Base-by-base conservation (phyloP, 2,797 vertebrate species). In the Odontamblyopus rebecca region DNA sequence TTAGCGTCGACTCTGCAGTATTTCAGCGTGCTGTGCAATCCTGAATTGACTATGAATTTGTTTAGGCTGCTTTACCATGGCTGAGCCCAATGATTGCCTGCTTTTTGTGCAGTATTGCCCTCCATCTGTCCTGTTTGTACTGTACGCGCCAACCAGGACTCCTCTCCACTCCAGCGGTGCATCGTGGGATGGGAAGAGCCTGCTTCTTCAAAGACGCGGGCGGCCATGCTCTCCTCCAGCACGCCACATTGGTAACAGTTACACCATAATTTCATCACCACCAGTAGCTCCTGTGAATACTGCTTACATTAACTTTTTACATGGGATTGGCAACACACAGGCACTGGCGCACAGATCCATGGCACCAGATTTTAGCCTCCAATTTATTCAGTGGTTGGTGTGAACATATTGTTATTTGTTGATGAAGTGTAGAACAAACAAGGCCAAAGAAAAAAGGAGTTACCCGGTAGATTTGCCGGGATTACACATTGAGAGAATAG, bases 211-310 rank as follows among this genome's bases (percentile, higher is more conserved):
- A 91, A 93, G 86, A 84, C 82, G 67, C 78, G 67, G 85, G 81
- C 82, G 80, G 86, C 87, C 88, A 68, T 87, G 86, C 88, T 76
- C 91, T 90, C 79, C 79, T 83, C 88, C 79, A 84, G 77, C 74
- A 86, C 91, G 90, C 87, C 90, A 91, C 93, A 83, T 94, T 95
- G 93, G 94, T 90, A 92, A 89, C 92, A 89, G 92, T 95, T 95
- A 93, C 94, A 95, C 87, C 94, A 94, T 91, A 88, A 93, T 95
- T 94, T 95, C 94, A 94, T 95, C 94, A 95, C 91, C 94, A 95
- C 91, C 92, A 89, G 88, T 89, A 88, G 89, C 93, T 93, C 91
- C 89, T 89, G 89, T 85, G 91, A 93, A 94, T 94, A 91, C 91
- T 89, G 89, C 91, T 93, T 92, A 93, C 93, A 94, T 94, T 94